A percentile compares a stretch with the other conserved stretches of the same genome.
Conservation (phyloP, 2,113 vertebrate species). For the Pipra filicauda region DNA sequence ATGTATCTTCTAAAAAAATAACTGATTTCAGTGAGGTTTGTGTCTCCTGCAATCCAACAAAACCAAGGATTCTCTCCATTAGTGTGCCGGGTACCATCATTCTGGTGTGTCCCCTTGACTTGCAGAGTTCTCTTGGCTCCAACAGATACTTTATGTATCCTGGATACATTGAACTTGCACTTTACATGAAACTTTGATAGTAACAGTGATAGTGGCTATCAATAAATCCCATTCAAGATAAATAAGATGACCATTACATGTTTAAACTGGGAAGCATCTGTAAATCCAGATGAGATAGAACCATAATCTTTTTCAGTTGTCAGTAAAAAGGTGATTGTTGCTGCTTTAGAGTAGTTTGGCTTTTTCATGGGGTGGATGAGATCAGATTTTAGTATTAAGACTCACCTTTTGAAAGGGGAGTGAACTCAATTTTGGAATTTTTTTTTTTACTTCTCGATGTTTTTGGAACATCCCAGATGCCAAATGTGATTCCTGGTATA, state of each 20-base stretch:
- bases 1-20: not conserved
- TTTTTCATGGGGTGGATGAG: not conserved
- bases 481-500: not conserved
- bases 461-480: not conserved
- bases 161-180: not conserved
- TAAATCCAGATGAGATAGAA: not conserved
- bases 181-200: not conserved
- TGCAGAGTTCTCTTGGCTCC: not conserved
- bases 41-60: not conserved
- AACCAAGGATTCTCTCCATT: not conserved
- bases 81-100: fast-evolving
- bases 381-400: not conserved
- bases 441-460: not conserved
- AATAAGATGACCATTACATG: not conserved
- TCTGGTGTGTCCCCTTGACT: not conserved
- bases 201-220: not conserved
- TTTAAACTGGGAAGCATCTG: not conserved
- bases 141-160: not conserved
- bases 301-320: not conserved
- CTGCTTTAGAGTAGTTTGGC: not conserved
- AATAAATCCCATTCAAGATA: not conserved
- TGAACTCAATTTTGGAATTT: not conserved
- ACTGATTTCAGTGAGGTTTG: not conserved
- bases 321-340: not conserved
- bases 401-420: fast-evolving